Evolutionary conservation across 2,113 vertebrate species (phyloP).

Genomic region (Hiodon alosoides): DNA sequence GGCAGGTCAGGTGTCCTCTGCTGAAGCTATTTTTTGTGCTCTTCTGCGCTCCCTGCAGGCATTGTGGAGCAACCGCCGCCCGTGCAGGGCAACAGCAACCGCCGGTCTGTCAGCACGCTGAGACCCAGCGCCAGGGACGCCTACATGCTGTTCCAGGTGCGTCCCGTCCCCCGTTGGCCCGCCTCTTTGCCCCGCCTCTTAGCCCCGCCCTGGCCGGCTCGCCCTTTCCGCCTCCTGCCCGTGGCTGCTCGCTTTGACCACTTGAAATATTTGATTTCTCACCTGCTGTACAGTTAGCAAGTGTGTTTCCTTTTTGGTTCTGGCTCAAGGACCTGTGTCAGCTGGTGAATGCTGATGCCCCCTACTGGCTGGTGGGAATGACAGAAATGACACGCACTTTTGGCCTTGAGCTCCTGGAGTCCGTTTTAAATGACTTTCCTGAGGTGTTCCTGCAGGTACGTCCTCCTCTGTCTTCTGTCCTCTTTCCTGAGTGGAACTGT

Average conservation of each 20-base stretch:
- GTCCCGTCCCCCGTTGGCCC: constrained; percentile 26
- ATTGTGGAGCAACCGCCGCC: constrained; percentile 69
- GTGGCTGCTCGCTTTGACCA: neutral
- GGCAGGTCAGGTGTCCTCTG: neutral
- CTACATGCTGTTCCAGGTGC: constrained; percentile 98
- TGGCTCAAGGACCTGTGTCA: constrained; percentile 87
- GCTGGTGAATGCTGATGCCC: constrained; percentile 94
- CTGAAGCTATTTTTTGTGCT: neutral
- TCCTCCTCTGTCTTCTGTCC: constrained; percentile 50
- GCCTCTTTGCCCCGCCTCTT: neutral
- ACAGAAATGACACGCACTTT: constrained; percentile 98
- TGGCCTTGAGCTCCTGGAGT: constrained; percentile 93
- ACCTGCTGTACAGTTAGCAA: constrained; percentile 4
- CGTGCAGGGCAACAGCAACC: constrained; percentile 88
- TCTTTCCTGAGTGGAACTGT: constrained; percentile 24
- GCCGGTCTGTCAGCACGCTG: constrained; percentile 86
- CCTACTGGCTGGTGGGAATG: constrained; percentile 98
- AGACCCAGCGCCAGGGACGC: constrained; percentile 96
- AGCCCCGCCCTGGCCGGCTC: neutral
- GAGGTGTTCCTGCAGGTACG: constrained; percentile 88
- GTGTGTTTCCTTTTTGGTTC: constrained; percentile 31
- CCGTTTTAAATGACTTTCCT: constrained; percentile 95
- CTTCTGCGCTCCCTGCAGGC: constrained; percentile 52
- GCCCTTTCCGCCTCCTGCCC: no score
- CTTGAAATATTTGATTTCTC: constrained; percentile 3